A percentile compares a stretch with the other conserved stretches of the same genome.
Evolutionary conservation across 2,888 invertebrate species (phyloP).

Genomic region (Phania funesta): DNA sequence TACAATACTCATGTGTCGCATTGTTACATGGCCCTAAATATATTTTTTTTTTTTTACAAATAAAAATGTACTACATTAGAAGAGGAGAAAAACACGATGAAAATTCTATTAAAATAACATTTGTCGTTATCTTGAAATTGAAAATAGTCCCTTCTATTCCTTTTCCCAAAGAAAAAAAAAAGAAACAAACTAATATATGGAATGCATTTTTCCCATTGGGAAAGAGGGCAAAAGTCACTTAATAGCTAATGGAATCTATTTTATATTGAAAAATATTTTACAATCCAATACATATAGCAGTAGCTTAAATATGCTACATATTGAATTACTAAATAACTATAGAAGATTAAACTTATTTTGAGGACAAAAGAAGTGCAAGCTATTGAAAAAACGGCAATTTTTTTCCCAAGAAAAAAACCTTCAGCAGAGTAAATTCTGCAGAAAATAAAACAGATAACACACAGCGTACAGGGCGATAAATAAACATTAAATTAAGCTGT

Average conservation of each 20-base stretch:
- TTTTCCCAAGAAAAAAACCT: too few species aligned
- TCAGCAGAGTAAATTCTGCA: too few species aligned
- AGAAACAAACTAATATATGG: neutral
- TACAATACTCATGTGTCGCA: slow-evolving; percentile 50
- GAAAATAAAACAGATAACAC: too few species aligned
- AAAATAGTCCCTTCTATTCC: slow-evolving; percentile 32
- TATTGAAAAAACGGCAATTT: too few species aligned
- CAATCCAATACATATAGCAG: slow-evolving; percentile 32
- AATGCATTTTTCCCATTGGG: slow-evolving; percentile 48
- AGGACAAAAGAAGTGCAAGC: too few species aligned
- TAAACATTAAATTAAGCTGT: too few species aligned
- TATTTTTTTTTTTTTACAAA: neutral
- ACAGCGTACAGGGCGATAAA: too few species aligned
- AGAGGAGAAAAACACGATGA: slow-evolving; percentile 21
- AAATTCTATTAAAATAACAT: slow-evolving; percentile 64
- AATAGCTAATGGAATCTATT: slow-evolving; percentile 65
- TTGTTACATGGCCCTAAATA: slow-evolving; percentile 20
- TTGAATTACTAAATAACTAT: slow-evolving; percentile 7
- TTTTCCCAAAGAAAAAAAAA: neutral
- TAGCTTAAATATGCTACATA: slow-evolving; percentile 26
- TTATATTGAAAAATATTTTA: slow-evolving; percentile 42
- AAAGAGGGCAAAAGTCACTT: slow-evolving; percentile 59
- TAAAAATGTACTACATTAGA: slow-evolving; percentile 8
- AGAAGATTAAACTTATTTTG: neutral
- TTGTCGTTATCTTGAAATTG: slow-evolving; percentile 61